These are phyloP conservation scores for Plusia festucae DNA, from an alignment of 2,888 invertebrate species.

Conservation along the genomic window DNA sequence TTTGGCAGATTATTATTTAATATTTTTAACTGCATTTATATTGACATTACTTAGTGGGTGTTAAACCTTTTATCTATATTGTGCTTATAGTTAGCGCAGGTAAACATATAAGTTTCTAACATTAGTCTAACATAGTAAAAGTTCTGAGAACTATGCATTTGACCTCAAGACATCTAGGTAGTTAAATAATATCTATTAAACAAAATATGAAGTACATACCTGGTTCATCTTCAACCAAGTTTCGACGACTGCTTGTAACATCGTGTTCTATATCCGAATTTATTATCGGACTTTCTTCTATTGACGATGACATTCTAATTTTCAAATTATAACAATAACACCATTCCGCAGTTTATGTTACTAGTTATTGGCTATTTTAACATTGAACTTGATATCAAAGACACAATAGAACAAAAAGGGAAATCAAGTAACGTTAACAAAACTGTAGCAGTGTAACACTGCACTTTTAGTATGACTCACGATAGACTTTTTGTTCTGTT, in stretches of 20 bases:
- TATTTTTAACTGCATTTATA: no score
- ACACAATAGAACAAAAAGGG: slow-evolving; percentile 53
- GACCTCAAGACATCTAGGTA: not conserved
- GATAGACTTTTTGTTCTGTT: slow-evolving; percentile 46
- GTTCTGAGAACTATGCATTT: not conserved
- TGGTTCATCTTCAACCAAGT: slow-evolving; percentile 75
- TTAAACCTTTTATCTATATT: not conserved
- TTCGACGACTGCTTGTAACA: slow-evolving; percentile 78
- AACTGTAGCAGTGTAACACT: slow-evolving; percentile 31
- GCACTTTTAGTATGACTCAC: slow-evolving; percentile 59
- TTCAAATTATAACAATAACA: slow-evolving; percentile 66
- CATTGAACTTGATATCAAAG: slow-evolving; percentile 30
- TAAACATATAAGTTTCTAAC: not conserved
- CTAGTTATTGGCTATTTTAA: slow-evolving; percentile 19
- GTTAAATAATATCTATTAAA: not conserved
- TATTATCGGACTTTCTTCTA: slow-evolving; percentile 83
- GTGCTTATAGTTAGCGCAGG: no score
- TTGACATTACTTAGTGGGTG: no score
- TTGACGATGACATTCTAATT: slow-evolving; percentile 73
- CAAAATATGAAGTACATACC: slow-evolving; percentile 72
- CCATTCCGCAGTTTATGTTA: slow-evolving; percentile 56
- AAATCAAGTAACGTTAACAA: slow-evolving; percentile 30
- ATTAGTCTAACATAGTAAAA: not conserved
- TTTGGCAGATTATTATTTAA: no score
- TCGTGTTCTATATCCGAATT: slow-evolving; percentile 84